Conservation (phyloP, 2,113 vertebrate species). For the Hylia prasina region DNA sequence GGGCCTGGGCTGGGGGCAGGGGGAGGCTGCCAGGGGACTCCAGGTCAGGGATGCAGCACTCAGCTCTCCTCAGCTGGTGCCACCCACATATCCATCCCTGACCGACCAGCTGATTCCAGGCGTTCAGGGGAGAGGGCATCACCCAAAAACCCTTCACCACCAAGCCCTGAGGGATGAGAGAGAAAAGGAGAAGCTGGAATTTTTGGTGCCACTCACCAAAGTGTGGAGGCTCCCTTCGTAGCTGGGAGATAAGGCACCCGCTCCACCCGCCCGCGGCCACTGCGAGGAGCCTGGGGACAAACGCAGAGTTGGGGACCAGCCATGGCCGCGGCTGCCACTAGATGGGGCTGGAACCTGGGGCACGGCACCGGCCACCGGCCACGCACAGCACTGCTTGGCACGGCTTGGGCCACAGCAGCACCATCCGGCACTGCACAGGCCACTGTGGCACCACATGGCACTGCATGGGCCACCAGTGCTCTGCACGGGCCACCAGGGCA, state of each 20-base stretch:
- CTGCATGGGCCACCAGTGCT: rapidly evolving
- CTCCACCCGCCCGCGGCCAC: constrained; percentile 88
- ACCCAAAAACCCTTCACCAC: neutral
- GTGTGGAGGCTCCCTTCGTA: constrained; percentile 91
- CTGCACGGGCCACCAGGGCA: too few relatives aligned
- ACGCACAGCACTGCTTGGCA: neutral
- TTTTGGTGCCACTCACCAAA: constrained; percentile 76
- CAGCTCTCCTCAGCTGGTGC: neutral
- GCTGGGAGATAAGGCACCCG: constrained; percentile 89
- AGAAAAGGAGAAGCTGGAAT: neutral
- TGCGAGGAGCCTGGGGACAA: constrained; percentile 81
- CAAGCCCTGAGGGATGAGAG: neutral
- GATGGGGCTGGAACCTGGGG: constrained; percentile 23
- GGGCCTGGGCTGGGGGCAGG: neutral
- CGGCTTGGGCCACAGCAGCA: neutral
- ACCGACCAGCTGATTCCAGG: neutral
- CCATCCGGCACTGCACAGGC: neutral
- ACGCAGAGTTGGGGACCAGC: neutral
- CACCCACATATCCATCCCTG: rapidly evolving
- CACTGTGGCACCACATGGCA: neutral
- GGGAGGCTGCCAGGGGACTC: neutral
- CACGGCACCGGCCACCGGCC: too few relatives aligned
- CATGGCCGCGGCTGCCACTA: neutral
- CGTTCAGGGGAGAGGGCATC: rapidly evolving
- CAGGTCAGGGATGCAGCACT: neutral